These are phyloP conservation scores for Epinotia demarniana DNA, from an alignment of 2,888 invertebrate genomes.

Conservation along the genomic window DNA sequence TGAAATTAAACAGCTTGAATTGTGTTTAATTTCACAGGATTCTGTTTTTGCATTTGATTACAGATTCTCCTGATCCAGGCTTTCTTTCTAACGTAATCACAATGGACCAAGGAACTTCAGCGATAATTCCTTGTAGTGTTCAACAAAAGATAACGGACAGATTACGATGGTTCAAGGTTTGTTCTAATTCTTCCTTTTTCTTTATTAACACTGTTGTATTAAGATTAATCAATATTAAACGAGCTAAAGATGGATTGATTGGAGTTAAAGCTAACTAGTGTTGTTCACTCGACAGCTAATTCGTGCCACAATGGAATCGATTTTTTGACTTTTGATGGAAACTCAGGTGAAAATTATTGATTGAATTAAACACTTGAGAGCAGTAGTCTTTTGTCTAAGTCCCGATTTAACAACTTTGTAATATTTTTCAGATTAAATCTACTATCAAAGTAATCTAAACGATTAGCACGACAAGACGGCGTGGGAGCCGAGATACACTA, in stretches of 20 bases:
- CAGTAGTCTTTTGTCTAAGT: background rate
- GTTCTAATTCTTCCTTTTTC: background rate
- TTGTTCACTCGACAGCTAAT: no score
- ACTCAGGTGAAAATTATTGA: background rate
- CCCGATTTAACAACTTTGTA: background rate
- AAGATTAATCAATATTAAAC: no score
- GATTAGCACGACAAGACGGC: no score
- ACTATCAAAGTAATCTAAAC: no score
- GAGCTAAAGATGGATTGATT: no score
- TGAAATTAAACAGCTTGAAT: no score
- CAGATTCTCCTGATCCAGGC: slow-evolving; percentile 54
- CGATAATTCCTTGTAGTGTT: slow-evolving; percentile 55
- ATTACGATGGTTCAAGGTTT: slow-evolving; percentile 67
- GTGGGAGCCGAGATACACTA: no score
- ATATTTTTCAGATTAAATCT: background rate
- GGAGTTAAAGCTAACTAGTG: no score
- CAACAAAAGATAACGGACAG: slow-evolving; percentile 53
- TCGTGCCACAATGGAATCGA: no score
- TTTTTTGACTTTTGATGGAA: no score
- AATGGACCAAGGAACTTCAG: slow-evolving; percentile 51
- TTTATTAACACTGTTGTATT: no score
- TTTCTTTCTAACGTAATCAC: slow-evolving; percentile 43
- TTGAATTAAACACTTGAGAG: background rate
- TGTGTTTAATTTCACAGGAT: no score
- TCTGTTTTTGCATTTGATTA: slow-evolving; percentile 26